These are phyloP conservation scores for Yponomeuta plumbellus DNA, from an alignment of 2,888 invertebrate species.

Conservation along the genomic window DNA sequence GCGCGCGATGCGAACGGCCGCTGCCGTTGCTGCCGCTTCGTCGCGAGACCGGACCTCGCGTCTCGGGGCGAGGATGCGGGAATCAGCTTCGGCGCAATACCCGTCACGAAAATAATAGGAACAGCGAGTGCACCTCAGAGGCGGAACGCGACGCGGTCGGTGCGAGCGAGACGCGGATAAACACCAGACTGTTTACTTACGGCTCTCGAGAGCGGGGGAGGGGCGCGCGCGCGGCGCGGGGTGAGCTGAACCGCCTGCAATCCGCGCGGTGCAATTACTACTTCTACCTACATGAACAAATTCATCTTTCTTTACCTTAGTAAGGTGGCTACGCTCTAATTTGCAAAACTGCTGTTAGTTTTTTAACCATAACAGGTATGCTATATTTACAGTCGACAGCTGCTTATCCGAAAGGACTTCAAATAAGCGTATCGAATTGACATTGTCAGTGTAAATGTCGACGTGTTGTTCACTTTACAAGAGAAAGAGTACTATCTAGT, in stretches of 20 bases:
- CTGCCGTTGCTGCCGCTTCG: slow-evolving; percentile 59
- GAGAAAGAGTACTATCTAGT: neutral
- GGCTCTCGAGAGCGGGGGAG: slow-evolving; percentile 65
- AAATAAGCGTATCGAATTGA: too few relatives aligned
- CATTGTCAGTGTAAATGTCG: too few relatives aligned
- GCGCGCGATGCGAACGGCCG: slow-evolving; percentile 63
- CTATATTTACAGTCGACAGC: too few relatives aligned
- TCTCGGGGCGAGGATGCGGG: slow-evolving; percentile 75
- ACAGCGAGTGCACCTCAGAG: slow-evolving; percentile 75
- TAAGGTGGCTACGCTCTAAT: too few relatives aligned
- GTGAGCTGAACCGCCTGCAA: slow-evolving; percentile 66
- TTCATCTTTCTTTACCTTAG: slow-evolving; percentile 11
- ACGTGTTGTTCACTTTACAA: neutral
- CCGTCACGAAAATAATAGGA: slow-evolving; percentile 77
- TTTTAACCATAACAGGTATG: too few relatives aligned
- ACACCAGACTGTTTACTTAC: slow-evolving; percentile 77
- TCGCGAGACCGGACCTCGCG: slow-evolving; percentile 74
- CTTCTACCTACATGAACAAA: slow-evolving; percentile 42
- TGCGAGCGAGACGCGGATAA: slow-evolving; percentile 76
- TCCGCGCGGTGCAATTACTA: slow-evolving; percentile 74
- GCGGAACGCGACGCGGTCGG: slow-evolving; percentile 74
- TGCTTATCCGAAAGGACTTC: too few relatives aligned
- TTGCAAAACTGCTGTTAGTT: too few relatives aligned
- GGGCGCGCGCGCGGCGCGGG: slow-evolving; percentile 44
- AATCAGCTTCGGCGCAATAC: slow-evolving; percentile 76